A percentile compares a stretch with the other conserved stretches of the same genome.
Conservation (phyloP, 2,797 vertebrate genomes). For the Myripristis murdjan region DNA sequence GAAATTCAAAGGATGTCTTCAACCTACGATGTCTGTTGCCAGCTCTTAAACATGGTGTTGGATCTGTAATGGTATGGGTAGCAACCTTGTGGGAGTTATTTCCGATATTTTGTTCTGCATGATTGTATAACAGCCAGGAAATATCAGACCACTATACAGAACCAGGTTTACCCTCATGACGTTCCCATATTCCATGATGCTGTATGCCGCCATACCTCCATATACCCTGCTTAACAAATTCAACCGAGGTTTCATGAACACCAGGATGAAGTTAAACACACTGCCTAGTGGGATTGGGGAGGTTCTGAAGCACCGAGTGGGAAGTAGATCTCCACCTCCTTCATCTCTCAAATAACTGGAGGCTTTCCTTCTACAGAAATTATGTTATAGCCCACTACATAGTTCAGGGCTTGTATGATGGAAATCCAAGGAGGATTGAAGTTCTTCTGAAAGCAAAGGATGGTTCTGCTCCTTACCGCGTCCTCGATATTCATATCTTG, state of each 20-base stretch:
- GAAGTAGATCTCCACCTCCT: background rate
- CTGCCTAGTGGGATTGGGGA: background rate
- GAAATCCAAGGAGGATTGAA: constrained; percentile 25
- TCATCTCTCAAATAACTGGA: background rate
- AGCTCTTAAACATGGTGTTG: constrained; percentile 34
- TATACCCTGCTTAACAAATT: background rate
- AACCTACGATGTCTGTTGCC: constrained; percentile 15
- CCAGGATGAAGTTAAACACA: background rate
- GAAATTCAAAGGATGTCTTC: constrained; percentile 2
- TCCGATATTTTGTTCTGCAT: constrained; percentile 16
- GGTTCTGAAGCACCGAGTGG: constrained; percentile 5
- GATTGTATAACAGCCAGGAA: constrained; percentile 14
- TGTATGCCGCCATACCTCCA: background rate
- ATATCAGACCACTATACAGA: constrained; percentile 22
- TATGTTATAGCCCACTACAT: background rate
- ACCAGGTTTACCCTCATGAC: constrained; percentile 16
- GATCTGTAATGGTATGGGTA: constrained; percentile 36
- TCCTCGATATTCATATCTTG: background rate
- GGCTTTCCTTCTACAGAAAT: constrained; percentile 8
- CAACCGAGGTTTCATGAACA: background rate
- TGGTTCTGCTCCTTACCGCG: background rate
- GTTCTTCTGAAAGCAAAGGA: constrained; percentile 1
- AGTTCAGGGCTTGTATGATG: constrained; percentile 14
- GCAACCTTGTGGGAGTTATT: constrained; percentile 31
- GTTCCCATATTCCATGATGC: constrained; percentile 3